Evolutionary conservation across 2,888 invertebrate genomes (phyloP).

Genomic region (Homarus gammarus): DNA sequence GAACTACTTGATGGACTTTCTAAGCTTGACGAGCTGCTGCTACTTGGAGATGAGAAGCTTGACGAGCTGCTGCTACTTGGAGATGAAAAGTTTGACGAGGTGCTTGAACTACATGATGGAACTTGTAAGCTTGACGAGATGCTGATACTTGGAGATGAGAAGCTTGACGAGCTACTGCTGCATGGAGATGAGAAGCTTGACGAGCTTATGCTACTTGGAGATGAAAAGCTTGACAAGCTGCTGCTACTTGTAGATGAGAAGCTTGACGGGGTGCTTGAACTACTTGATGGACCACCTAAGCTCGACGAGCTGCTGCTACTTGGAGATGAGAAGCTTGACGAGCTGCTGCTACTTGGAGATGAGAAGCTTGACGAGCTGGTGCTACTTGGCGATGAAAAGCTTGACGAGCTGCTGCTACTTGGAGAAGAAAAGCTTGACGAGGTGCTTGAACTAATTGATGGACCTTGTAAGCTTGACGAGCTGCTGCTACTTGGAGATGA

Average conservation of each 20-base stretch:
- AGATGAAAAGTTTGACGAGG: neutral
- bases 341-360: neutral
- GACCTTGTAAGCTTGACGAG: neutral
- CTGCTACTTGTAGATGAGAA: too few species aligned
- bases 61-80: neutral
- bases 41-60: neutral
- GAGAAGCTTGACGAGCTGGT: neutral
- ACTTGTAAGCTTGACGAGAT: conserved; percentile 13
- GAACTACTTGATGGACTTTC: neutral
- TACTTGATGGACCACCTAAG: neutral
- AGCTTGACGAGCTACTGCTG: too few species aligned
- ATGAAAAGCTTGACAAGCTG: neutral
- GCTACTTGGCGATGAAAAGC: neutral
- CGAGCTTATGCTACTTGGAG: too few species aligned
- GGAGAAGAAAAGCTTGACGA: neutral
- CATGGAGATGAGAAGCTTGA: too few species aligned
- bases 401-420: neutral
- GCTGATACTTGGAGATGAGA: neutral
- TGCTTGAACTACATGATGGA: too few species aligned
- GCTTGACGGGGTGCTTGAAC: neutral
- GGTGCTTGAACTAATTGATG: neutral
- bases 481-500: neutral
- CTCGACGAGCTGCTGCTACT: neutral
- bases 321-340: neutral
- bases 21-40: conserved; percentile 20